Conservation (phyloP, 2,113 vertebrate species). For the Menidia beryllina region DNA sequence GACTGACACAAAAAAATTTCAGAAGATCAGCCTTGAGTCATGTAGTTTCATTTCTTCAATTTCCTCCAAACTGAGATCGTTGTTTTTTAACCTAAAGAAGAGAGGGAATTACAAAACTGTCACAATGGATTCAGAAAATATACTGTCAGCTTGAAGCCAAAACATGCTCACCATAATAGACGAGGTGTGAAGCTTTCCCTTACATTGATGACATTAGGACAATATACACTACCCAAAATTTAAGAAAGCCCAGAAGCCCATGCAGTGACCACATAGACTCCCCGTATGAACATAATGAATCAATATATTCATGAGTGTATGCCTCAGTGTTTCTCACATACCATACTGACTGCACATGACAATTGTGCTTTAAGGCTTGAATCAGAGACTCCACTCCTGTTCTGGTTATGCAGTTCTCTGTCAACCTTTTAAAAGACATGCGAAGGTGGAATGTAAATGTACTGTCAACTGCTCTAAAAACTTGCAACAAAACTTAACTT, state of each 20-base stretch:
- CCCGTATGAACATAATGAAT: background rate
- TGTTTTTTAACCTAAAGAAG: slow-evolving; percentile 83
- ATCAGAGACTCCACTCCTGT: slow-evolving; percentile 83
- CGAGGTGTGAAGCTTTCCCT: background rate
- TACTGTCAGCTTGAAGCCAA: background rate
- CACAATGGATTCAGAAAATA: background rate
- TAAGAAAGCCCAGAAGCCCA: background rate
- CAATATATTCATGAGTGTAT: slow-evolving; percentile 8
- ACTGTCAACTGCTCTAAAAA: background rate
- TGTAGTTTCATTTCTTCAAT: slow-evolving; percentile 65
- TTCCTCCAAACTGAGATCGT: slow-evolving; percentile 81
- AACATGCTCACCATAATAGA: background rate
- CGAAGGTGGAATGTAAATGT: slow-evolving; percentile 17
- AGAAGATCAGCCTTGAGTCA: slow-evolving; percentile 84
- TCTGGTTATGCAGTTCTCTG: slow-evolving; percentile 83
- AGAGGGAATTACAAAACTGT: slow-evolving; percentile 15
- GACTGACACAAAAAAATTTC: slow-evolving; percentile 33
- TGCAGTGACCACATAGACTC: background rate
- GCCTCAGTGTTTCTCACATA: slow-evolving; percentile 50
- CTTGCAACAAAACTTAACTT: background rate
- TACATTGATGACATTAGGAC: background rate
- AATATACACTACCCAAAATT: background rate
- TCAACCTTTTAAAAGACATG: slow-evolving; percentile 80
- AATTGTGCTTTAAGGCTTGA: slow-evolving; percentile 79
- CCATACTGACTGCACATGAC: slow-evolving; percentile 83